Conservation (phyloP, 2,113 vertebrate genomes). For the Rhipidura dahli region DNA sequence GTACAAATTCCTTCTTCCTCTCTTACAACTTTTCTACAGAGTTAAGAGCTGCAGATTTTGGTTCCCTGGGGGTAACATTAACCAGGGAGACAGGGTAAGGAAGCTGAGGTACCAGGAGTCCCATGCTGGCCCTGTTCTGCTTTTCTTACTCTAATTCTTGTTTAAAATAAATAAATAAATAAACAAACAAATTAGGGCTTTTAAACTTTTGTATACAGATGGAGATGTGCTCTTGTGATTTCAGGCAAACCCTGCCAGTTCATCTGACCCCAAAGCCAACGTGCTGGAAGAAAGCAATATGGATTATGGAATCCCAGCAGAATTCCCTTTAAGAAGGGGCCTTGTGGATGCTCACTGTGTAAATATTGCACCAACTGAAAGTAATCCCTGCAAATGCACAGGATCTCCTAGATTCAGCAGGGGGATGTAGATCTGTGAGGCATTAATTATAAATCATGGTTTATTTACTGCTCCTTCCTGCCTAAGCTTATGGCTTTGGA, state of each 20-base stretch:
- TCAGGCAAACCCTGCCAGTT: background rate
- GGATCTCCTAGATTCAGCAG: background rate
- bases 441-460: slow-evolving; percentile 38
- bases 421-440: background rate
- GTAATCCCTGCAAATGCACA: background rate
- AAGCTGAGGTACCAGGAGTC: background rate
- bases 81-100: background rate
- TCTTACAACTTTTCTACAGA: background rate
- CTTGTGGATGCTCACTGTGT: background rate
- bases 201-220: background rate
- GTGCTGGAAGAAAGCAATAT: background rate
- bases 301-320: background rate
- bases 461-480: slow-evolving; percentile 32
- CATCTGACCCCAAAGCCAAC: background rate
- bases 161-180: background rate
- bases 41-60: background rate
- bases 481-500: background rate
- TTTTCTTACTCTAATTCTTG: background rate
- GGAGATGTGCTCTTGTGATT: background rate
- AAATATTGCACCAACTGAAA: background rate
- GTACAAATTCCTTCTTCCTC: background rate
- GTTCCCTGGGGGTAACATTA: background rate
- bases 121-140: background rate
- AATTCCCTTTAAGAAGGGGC: background rate
- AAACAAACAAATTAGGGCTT: background rate